Base-by-base conservation (phyloP, 2,888 invertebrate genomes). In the Chironomus riparius region DNA sequence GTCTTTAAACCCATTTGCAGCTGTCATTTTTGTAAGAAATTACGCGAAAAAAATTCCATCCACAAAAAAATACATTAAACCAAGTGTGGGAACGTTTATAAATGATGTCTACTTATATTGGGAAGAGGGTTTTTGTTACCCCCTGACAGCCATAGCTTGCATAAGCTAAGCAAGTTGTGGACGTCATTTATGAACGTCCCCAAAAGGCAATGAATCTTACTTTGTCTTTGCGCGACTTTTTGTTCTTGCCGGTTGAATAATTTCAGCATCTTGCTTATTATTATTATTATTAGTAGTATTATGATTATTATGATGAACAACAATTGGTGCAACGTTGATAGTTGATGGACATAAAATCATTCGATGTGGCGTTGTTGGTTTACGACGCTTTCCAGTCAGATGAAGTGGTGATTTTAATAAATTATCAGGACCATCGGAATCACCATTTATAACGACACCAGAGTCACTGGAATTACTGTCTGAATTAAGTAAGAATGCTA, bases 291-390 rank as follows among this genome's bases (percentile, higher is more conserved):
- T 24, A 24, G 2, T 24, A 24, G n/a, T 71, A 18, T 24, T 70
- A 28, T 28, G 3, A 28, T 28, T 28, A 28, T 3, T 15, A 56
- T 38, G 38, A 38, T 38, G 38, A 38, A 38, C 38, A 38, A 56
- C 56, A 56, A 15, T 56, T 56, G 56, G 80, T 76, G 77, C 78
- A 78, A 77, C 78, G 71, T 83, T 84, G 15, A 82, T 81, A 6
- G 83, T 84, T 68, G 83, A 84, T 76, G 83, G 83, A 78, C 83
- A 83, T 24, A 84, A 86, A 80, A 89, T 89, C 73, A 61, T 74
- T 78, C 89, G 87, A 81, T 89, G 89, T 47, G 89, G 89, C 73
- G 89, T 89, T 13, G 83, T 82, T 65, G 84, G 84, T 77, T 84
- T 84, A 18, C 82, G 81, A 47, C 82, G 80, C 13, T 81, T 80